Base-by-base conservation (phyloP, 2,888 invertebrate genomes). In the Merodon equestris region DNA sequence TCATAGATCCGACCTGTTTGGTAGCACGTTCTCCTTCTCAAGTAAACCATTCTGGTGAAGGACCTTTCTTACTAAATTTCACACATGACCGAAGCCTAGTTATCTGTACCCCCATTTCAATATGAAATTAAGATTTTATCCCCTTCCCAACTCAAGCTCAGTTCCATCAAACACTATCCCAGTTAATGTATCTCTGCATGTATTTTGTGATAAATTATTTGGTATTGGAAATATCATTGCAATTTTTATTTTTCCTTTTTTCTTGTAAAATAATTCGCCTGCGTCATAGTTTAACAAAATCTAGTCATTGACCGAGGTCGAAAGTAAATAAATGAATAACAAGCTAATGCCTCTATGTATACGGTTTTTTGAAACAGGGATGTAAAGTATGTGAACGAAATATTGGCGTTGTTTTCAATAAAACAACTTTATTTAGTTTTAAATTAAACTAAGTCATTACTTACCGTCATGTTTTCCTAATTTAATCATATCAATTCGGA, bases 301-400 rank as follows among this genome's bases (percentile, higher is more conserved):
- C 72, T 72, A 72, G 72, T 72, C 72, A 72, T 58, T 72, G 72
- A 64, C 57, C 51, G 12, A 1, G 51, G 61, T 61, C 61, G 64
- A 64, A 72, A 64, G 38, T 44, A 45, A 53, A 45, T 45, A 10
- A 48, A 18, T 15, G 18, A 48, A 53, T 12, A 18, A 66, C 42
- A 12, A 42, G 17, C 38, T 36, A 72, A 72, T 57, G 42, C 45
- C 44, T 56, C 61, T 40, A 44, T 36, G 73, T 73, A 73, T 66
- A 73, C 66, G 64, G 54, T 53, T 58, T n/a, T 73, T 58, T 18
- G 42, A 67, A 73, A 73, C 66, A 73, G 66, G 66, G 73, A 73
- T 48, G 57, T 51, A 36, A 17, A 57, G 10, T 42, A 13, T 60
- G 47, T 53, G 51, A 45, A 42, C 15, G 56, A 13, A 40, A 40